A percentile compares a stretch with the other conserved stretches of the same genome.
Evolutionary conservation across 2,113 vertebrate genomes (phyloP).

Genomic region (Thymallus thymallus): DNA sequence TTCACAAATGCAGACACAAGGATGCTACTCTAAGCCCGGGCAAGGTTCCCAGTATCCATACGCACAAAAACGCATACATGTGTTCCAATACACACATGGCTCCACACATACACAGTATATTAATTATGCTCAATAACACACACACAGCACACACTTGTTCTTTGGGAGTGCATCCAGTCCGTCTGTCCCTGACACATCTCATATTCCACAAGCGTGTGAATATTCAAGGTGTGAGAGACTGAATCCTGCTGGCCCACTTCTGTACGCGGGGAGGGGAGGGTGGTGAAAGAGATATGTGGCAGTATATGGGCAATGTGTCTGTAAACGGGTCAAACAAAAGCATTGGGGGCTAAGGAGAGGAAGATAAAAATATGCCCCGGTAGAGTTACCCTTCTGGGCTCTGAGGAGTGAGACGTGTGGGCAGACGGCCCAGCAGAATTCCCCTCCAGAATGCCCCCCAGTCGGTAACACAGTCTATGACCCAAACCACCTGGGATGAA

Average conservation of each 20-base stretch:
- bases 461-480: neutral
- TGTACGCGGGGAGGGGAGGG: neutral
- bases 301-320: slow-evolving; percentile 42
- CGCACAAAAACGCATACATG: neutral
- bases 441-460: neutral
- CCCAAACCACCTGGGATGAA: neutral
- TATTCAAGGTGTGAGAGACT: slow-evolving; percentile 46
- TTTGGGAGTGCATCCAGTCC: neutral
- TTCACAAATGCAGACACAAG: neutral
- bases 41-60: neutral
- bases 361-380: slow-evolving; percentile 53
- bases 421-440: neutral
- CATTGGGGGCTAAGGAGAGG: slow-evolving; percentile 11
- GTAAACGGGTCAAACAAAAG: slow-evolving; percentile 56
- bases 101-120: neutral
- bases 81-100: slow-evolving; percentile 1
- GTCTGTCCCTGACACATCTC: slow-evolving; percentile 20
- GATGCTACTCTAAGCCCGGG: neutral
- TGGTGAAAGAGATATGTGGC: neutral
- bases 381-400: slow-evolving; percentile 21
- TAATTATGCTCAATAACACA: neutral
- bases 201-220: slow-evolving; percentile 54
- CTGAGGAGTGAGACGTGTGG: slow-evolving; percentile 25
- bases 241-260: slow-evolving; percentile 33
- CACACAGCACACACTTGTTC: slow-evolving; percentile 2